Base-by-base conservation (phyloP, 2,797 vertebrate species). In the Echiichthys vipera region DNA sequence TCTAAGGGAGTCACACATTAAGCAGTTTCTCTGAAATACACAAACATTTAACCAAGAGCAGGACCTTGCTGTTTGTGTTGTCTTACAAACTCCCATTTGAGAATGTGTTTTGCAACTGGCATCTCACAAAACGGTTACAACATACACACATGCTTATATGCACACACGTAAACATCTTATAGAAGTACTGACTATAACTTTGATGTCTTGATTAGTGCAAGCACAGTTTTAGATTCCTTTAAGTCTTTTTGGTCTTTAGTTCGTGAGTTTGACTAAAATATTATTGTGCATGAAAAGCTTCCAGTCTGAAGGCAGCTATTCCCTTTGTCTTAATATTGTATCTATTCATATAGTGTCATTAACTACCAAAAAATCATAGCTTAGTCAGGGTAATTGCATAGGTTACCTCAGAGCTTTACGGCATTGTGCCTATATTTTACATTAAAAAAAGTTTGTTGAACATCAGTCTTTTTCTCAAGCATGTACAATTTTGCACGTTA, bases 401-500 rank as follows among this genome's bases (percentile, higher is more conserved):
- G n/a, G n/a, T 43, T 39, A 13, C 42, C 20, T 30, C 8, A 30
- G 18, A 59, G 39, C 45, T 37, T 55, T 24, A 59, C 57, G 43
- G 12, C 25, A 22, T 43, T 53, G 17, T 18, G 54, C 51, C n/a
- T 7, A 34, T 57, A 27, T 36, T 37, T 68, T 25, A 49, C 0
- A 61, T 17, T n/a, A n/a, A 7, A 54, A 50, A 51, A 15, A n/a
- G 8, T 24, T 49, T 55, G 20, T n/a, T 27, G 29, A 51, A 49
- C 27, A 65, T 14, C 32, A 54, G 36, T 54, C 25, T 67, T 43
- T 46, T 61, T 25, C 46, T 70, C 29, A 34, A 54, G 54, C 10
- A 13, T 37, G 9, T 56, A 18, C 22, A 7, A 65, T 43, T 45
- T 53, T 53, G 22, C 4, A 2, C 53, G 49, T 47, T 55, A 0